A percentile compares a stretch with the other conserved stretches of the same genome.
Evolutionary conservation across 2,113 vertebrate species (phyloP).

Genomic region (Crypturellus undulatus): DNA sequence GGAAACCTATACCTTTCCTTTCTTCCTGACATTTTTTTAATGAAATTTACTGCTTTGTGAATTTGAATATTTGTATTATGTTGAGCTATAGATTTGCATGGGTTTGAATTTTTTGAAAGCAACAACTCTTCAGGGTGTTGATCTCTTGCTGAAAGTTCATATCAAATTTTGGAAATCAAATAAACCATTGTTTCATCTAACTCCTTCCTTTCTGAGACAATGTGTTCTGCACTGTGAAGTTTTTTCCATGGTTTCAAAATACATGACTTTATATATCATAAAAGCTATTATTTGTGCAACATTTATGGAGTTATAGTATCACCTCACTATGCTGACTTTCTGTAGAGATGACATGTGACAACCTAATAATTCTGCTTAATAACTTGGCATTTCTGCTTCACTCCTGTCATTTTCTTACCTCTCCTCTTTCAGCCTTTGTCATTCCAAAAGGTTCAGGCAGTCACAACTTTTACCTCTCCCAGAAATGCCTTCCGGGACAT

Average conservation of each 20-base stretch:
- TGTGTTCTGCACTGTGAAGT: background rate
- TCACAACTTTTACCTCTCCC: background rate
- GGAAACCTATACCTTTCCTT: background rate
- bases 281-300: background rate
- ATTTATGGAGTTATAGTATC: background rate
- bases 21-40: background rate
- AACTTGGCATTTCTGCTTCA: background rate
- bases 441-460: background rate
- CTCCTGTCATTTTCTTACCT: background rate
- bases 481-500: background rate
- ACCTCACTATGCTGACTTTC: background rate
- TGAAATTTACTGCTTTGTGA: background rate
- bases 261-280: background rate
- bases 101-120: background rate
- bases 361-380: background rate
- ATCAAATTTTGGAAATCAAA: background rate
- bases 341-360: background rate
- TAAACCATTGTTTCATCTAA: background rate
- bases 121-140: background rate
- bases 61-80: background rate
- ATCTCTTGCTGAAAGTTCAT: background rate
- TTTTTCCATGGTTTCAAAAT: background rate
- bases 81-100: background rate
- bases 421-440: background rate
- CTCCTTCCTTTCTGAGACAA: background rate